These are phyloP conservation scores for Drosophila histrio DNA, from an alignment of 2,888 invertebrate species.

Conservation along the genomic window DNA sequence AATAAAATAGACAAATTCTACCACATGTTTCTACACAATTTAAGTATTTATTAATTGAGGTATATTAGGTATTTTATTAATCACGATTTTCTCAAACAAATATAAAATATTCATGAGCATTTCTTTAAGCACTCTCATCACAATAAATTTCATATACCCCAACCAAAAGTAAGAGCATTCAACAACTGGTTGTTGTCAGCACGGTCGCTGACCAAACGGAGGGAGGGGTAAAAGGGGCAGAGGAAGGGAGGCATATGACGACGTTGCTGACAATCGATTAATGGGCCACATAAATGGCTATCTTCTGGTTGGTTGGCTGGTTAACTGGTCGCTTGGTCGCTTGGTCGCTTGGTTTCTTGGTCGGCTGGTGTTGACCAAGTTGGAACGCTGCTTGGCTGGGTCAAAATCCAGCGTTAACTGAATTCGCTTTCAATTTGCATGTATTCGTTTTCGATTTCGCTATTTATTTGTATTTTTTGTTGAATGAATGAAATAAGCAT, in stretches of 20 bases:
- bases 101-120: neutral
- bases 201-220: constrained; percentile 5
- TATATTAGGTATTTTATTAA: too few species aligned
- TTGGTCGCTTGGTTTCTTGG: constrained; percentile 20
- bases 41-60: too few species aligned
- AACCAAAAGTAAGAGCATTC: constrained; percentile 21
- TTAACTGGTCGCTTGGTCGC: constrained; percentile 35
- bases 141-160: neutral
- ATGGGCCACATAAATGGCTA: constrained; percentile 76
- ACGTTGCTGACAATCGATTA: constrained; percentile 75
- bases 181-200: constrained; percentile 59
- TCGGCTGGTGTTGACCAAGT: constrained; percentile 15
- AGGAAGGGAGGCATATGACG: constrained; percentile 47
- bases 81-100: too few species aligned
- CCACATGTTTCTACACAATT: too few species aligned
- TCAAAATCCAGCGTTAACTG: constrained; percentile 20
- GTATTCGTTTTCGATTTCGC: constrained; percentile 47
- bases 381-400: constrained; percentile 9
- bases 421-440: constrained; percentile 77
- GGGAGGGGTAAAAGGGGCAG: neutral
- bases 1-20: too few species aligned
- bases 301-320: constrained; percentile 65
- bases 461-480: constrained; percentile 38
- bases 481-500: constrained; percentile 64
- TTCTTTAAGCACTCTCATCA: neutral